Base-by-base conservation (phyloP, 2,888 invertebrate species). In the Suillia variegata region DNA sequence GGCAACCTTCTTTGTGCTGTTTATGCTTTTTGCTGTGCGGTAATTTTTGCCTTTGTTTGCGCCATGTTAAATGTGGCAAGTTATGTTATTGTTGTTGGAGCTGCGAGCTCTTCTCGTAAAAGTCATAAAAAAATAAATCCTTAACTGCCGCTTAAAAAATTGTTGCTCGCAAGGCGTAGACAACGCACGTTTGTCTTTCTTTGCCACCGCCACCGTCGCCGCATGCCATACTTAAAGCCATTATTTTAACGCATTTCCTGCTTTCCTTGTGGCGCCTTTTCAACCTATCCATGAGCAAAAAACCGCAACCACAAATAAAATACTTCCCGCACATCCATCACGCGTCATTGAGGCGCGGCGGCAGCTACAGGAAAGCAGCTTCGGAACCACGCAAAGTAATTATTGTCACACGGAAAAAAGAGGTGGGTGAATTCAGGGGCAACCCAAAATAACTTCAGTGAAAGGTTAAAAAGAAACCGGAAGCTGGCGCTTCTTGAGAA, bases 321-420 rank as follows among this genome's bases (percentile, higher is more conserved):
- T n/a, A n/a, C n/a, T n/a, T n/a, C 45, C n/a, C n/a, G 31, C 18
- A 15, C 17, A 33, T 49, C 49, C 20, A 42, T 38, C 49, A 48
- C 26, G 24, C 42, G 50, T 56, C 50, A 56, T 50, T 50, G 42
- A 6, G 8, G n/a, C 4, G 38, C 38, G 15, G n/a, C 38, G n/a
- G 38, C 31, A 49, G 34, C 49, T 31, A 55, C 48, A 55, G 48
- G 49, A 55, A 55, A 48, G n/a, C 34, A 5, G 6, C 17, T 8
- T 3, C 45, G 42, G 50, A 58, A 63, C 61, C 64, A n/a, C n/a
- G 45, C 66, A 67, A 67, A 63, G 59, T 67, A 65, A 67, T 64
- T 67, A 64, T 62, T 66, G 60, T 62, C 59, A 57, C 63, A 60
- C 54, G 57, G 33, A 13, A 20, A 38, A 8, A 31, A 31, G 31